Evolutionary conservation across 1,140 invertebrate species (phyloP).

Genomic region (Bicyclus anynana): DNA sequence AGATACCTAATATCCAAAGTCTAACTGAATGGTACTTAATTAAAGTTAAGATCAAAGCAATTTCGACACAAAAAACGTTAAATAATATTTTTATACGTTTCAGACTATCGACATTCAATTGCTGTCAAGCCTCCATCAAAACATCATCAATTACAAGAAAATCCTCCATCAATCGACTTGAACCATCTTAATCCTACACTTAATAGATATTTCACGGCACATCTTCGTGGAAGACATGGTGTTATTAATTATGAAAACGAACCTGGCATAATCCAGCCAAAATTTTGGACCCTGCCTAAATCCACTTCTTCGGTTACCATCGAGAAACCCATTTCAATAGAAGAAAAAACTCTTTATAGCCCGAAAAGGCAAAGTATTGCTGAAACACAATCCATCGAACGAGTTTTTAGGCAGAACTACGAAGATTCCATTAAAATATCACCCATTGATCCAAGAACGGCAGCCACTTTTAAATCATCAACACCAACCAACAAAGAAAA

Average conservation of each 20-base stretch:
- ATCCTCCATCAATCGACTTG: conserved; percentile 36
- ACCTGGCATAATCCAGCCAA: conserved; percentile 36
- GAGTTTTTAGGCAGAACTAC: conserved; percentile 6
- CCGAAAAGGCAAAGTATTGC: neutral
- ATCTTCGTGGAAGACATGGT: conserved; percentile 49
- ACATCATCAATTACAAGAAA: conserved; percentile 33
- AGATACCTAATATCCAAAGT: neutral
- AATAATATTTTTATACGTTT: conserved; percentile 33
- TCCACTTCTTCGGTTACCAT: conserved; percentile 29
- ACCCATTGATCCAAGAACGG: conserved; percentile 79
- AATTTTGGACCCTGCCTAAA: conserved; percentile 70
- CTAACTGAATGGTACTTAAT: neutral
- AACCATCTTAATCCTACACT: conserved; percentile 46
- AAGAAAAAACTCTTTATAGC: conserved; percentile 21
- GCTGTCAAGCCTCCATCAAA: conserved; percentile 64
- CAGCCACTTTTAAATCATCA: conserved; percentile 77
- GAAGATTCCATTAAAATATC: conserved; percentile 78
- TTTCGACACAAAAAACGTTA: too few relatives aligned
- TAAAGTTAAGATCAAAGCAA: too few relatives aligned
- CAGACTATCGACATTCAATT: conserved; percentile 77
- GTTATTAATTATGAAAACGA: conserved; percentile 45
- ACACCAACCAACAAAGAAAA: conserved; percentile 77
- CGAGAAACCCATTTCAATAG: conserved; percentile 11
- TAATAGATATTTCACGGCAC: conserved; percentile 46
- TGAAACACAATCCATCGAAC: conserved; percentile 11